Evolutionary conservation across 2,113 vertebrate genomes (phyloP).

Genomic region (Acinonyx jubatus): DNA sequence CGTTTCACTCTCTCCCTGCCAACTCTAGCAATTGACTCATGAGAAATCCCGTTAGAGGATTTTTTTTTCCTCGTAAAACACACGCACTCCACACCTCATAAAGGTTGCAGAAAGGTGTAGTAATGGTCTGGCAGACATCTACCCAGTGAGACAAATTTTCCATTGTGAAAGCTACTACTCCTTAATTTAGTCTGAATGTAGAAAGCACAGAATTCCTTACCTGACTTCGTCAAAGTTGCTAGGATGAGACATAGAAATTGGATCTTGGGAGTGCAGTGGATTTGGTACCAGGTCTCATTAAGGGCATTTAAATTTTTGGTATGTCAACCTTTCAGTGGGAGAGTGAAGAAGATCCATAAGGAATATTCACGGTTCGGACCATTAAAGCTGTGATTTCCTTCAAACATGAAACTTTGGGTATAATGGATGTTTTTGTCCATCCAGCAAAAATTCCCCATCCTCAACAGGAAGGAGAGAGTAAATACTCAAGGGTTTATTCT

Average conservation of each 20-base stretch:
- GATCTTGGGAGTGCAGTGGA: neutral
- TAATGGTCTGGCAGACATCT: neutral
- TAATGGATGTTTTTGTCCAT: neutral
- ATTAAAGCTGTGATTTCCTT: neutral
- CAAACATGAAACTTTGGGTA: neutral
- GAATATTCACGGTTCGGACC: neutral
- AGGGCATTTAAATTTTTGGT: neutral
- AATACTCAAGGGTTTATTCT: neutral
- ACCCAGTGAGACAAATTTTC: slow-evolving; percentile 50
- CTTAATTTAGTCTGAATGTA: neutral
- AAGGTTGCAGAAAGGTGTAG: slow-evolving; percentile 37
- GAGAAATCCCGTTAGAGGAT: neutral
- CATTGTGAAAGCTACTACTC: neutral
- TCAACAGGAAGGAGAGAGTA: neutral
- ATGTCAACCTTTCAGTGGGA: neutral
- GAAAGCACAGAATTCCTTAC: neutral
- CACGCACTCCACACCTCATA: slow-evolving; percentile 1
- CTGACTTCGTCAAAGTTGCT: neutral
- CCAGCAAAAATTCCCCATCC: neutral
- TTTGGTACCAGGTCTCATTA: neutral
- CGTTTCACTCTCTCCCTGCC: neutral
- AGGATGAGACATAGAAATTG: neutral
- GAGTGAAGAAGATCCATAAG: neutral
- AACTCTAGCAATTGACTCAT: neutral
- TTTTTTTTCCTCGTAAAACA: neutral